Evolutionary conservation across 2,888 invertebrate genomes (phyloP), one percentile per base, ranked within the genome.

Genomic region (Falcaria lacertinaria): DNA sequence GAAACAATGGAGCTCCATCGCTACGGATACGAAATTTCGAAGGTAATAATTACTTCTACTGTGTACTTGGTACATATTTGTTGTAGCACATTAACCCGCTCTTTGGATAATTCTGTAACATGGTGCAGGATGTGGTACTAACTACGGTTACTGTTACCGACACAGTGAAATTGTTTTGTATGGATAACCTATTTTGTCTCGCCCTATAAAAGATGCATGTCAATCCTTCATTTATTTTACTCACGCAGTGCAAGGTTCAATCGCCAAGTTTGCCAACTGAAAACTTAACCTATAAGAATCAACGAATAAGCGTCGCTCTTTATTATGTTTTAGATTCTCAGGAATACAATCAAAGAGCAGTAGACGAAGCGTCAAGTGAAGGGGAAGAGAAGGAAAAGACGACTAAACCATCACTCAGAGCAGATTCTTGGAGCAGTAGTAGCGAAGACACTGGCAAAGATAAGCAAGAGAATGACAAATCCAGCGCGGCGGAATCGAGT

Each of bases 11-110:
- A 41, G 56, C 48, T 39, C 77, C 79, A 32, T 60, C 68, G 39
- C 53, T 80, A 38, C 64, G 57, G 54, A 66, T 80, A 59, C 69
- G 71, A 46, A 61, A 75, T 44, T 74, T 73, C 46, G 57, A 79
- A 71, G 80, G 80, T 80, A 72, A 47, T n/a, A 13, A 7, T 38
- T 4, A 33, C 28, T n/a, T n/a, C n/a, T n/a, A 1, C 11, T 28
- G 7, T 28, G 11, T 11, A 28, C 11, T 11, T 28, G 3, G 3
- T 11, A 5, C 17, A 19, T n/a, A n/a, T n/a, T n/a, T n/a, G n/a
- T n/a, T n/a, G n/a, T n/a, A n/a, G n/a, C n/a, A n/a, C n/a, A n/a
- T n/a, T n/a, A n/a, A n/a, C n/a, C n/a, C n/a, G n/a, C n/a, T n/a
- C n/a, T n/a, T n/a, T n/a, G n/a, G n/a, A n/a, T n/a, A n/a, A n/a